Evolutionary conservation across 2,797 vertebrate species (phyloP), one percentile per base, ranked within the genome.

Genomic region (Syndactyla subalaris): DNA sequence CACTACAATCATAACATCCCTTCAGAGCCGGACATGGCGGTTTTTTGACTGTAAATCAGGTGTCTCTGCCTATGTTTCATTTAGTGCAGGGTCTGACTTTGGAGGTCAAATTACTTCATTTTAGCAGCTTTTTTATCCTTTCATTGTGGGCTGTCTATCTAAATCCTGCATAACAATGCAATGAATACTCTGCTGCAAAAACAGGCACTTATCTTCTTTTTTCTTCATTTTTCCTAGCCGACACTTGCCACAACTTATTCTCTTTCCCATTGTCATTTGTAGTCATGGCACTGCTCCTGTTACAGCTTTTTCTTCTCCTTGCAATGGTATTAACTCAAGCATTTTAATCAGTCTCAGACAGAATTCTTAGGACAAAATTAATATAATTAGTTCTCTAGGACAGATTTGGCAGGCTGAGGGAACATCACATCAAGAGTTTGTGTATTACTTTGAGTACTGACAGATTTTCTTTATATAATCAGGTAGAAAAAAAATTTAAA

Each of bases 321-420:
- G 48, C 52, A 89, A 2, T 82, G 36, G 58, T 93, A 88, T 93
- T 93, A 96, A 91, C 67, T 88, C 23, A 45, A 73, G 63, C 93
- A 80, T 96, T 94, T 94, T 91, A 96, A 95, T 94, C 95, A 91
- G 41, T 87, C 65, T 92, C 78, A 88, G 63, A 73, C 86, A 95
- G 65, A 87, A 92, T 87, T 94, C 78, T 96, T 89, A 85, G 58
- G 72, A 74, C 49, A 89, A 89, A 96, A 94, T 92, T 92, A 95
- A 80, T 92, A 52, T 74, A 77, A 83, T 96, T 91, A 93, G 46
- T 77, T 94, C 52, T 91, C 84, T 80, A 58, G 72, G 70, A 85
- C 46, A 75, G 52, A 80, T 95, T 89, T 93, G 84, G 49, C 78
- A 93, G 65, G 23, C 61, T 92, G 72, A 89, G 38, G 68, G 68